Base-by-base conservation (phyloP, 1,140 invertebrate genomes). In the Calycopis cecrops region DNA sequence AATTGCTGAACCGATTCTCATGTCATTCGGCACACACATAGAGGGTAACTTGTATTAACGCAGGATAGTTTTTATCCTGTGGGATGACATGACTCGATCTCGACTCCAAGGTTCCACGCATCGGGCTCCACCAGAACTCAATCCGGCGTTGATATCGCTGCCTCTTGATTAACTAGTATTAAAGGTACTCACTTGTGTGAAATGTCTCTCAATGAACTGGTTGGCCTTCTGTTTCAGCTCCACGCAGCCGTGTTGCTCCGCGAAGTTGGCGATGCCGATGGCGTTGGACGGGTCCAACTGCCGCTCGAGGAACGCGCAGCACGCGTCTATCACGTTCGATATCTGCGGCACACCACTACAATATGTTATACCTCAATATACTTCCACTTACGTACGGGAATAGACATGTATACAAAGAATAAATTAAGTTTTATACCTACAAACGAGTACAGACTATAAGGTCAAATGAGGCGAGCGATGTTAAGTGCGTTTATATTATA, bases 211-310 rank as follows among this genome's bases (percentile, higher is more conserved):
- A 54, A 98, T 97, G 75, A 96, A 98, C 66, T 94, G 91, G 79
- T 96, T 94, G 2, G 96, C 96, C 86, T 95, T 96, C 59, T 92
- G 90, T 73, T 94, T 93, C 35, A 98, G 89, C 37, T 94, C 92
- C 16, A 91, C 90, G 78, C 96, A 98, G 18, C 95, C 94, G 75
- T 97, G 95, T 74, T 97, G 95, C 75, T 97, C 95, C 0, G 96
- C 95, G 87, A 97, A 98, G 85, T 94, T 94, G 10, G 95, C 94
- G 69, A 98, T 97, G 44, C 96, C 96, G 55, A 98, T 97, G 16
- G 95, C 96, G 86, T 98, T 98, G 55, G 93, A 95, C n/a, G 96
- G 95, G 79, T 97, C 95, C 55, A 98, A 84, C 80, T 98, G 96
- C 21, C 94, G 91, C 88, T 97, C 96, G 37, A 98, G 88, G 85